phyloP scores from a whole-genome alignment of 1,140 invertebrate species.

The Leptinotarsa defecta region DNA sequence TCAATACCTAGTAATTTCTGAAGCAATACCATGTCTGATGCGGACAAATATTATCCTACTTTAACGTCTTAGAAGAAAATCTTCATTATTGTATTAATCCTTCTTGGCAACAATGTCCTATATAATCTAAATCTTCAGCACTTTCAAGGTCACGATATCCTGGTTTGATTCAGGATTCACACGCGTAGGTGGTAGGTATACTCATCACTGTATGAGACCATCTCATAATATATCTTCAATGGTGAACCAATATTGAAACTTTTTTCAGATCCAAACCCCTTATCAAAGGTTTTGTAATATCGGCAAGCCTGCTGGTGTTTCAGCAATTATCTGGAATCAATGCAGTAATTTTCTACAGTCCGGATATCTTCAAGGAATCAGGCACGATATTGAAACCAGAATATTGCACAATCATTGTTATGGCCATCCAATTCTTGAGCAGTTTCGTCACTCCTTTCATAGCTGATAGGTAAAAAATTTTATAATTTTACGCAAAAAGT shows the following conservation, averaged over 20 bases:
- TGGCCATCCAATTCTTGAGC: constrained; percentile 62
- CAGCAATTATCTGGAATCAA: constrained; percentile 83
- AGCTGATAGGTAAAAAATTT: constrained; percentile 15
- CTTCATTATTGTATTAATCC: too few relatives aligned
- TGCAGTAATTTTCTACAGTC: constrained; percentile 80
- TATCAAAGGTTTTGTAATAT: constrained; percentile 69
- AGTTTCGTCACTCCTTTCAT: constrained; percentile 20
- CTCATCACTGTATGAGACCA: too few relatives aligned
- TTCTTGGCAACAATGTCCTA: too few relatives aligned
- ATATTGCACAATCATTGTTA: constrained; percentile 75
- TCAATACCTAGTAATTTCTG: too few relatives aligned
- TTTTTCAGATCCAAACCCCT: constrained; percentile 58
- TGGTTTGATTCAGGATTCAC: too few relatives aligned
- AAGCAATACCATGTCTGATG: too few relatives aligned
- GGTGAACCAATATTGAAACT: not conserved
- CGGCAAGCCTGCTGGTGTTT: constrained; percentile 71
- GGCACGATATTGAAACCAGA: constrained; percentile 61
- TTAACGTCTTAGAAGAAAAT: too few relatives aligned
- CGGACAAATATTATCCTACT: too few relatives aligned
- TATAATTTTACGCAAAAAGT: not conserved
- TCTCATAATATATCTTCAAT: not conserved
- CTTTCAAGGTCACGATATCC: not conserved
- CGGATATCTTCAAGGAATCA: constrained; percentile 69
- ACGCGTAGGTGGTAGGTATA: too few relatives aligned
- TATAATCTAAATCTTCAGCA: too few relatives aligned